A percentile compares a stretch with the other conserved stretches of the same genome.
phyloP scores from a whole-genome alignment of 2,113 vertebrate genomes.

The Caretta caretta region DNA sequence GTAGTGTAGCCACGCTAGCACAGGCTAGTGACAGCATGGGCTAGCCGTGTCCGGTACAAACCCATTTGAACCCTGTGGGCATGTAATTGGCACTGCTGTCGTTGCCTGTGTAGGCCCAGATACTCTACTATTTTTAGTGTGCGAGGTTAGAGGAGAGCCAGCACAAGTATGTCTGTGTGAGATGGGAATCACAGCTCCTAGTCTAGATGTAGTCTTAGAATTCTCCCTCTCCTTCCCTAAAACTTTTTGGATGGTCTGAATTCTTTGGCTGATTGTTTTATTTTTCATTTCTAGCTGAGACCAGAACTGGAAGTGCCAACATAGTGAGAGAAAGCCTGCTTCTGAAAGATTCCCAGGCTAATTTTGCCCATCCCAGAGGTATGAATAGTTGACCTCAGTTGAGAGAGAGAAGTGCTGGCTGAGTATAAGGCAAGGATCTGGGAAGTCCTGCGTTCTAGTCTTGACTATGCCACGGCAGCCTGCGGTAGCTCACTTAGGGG shows the following conservation, averaged over 20 bases:
- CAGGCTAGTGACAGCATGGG: too few species aligned
- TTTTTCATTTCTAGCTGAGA: conserved; percentile 41
- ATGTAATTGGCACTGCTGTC: too few species aligned
- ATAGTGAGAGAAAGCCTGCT: neutral
- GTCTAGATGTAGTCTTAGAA: neutral
- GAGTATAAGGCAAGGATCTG: rapidly evolving
- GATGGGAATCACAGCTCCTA: too few species aligned
- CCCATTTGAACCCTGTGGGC: too few species aligned
- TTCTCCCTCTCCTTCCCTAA: conserved; percentile 14
- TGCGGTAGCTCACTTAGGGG: neutral
- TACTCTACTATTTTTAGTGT: too few species aligned
- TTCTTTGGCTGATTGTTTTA: conserved; percentile 25
- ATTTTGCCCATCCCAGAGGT: neutral
- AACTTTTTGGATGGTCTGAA: conserved; percentile 19
- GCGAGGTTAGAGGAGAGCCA: too few species aligned
- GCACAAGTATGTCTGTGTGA: too few species aligned
- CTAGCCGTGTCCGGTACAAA: too few species aligned
- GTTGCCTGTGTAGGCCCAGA: too few species aligned
- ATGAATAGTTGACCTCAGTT: neutral
- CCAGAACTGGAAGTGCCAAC: conserved; percentile 36
- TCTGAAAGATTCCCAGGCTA: neutral
- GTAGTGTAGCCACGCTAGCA: too few species aligned
- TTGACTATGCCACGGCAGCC: rapidly evolving
- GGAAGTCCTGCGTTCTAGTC: neutral
- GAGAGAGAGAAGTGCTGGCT: neutral